Percentiles rank a stretch among this genome's conserved stretches.
These are phyloP conservation scores for Drosophila monieri DNA, from an alignment of 2,888 invertebrate genomes.

Conservation along the genomic window DNA sequence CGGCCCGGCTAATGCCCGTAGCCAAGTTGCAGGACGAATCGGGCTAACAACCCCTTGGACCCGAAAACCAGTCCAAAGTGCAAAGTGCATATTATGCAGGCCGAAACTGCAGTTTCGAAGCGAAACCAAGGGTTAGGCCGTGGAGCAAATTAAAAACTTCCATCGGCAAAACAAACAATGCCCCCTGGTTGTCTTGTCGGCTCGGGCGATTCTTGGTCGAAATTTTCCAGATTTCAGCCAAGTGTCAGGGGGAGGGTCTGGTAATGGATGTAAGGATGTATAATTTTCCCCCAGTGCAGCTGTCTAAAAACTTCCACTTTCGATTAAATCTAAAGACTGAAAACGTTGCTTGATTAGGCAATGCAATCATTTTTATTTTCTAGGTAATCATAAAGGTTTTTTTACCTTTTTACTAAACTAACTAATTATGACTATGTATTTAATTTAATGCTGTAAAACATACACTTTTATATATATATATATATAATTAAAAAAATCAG, in stretches of 20 bases:
- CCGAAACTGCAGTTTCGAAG: conserved; percentile 66
- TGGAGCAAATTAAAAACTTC: conserved; percentile 73
- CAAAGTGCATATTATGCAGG: conserved; percentile 76
- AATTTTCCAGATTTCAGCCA: conserved; percentile 59
- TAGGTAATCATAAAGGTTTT: no score
- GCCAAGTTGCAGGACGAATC: conserved; percentile 48
- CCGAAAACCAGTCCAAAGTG: conserved; percentile 49
- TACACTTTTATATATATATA: no score
- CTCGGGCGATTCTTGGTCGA: conserved; percentile 61
- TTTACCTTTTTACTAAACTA: no score
- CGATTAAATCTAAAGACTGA: not conserved
- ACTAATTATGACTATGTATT: no score
- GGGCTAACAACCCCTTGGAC: conserved; percentile 51
- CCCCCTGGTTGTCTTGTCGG: conserved; percentile 36
- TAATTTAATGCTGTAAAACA: no score
- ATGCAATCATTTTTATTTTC: no score
- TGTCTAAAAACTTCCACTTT: not conserved
- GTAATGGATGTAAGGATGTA: not conserved
- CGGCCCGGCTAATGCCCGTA: conserved; percentile 33
- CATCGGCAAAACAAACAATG: conserved; percentile 73
- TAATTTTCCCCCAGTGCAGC: not conserved
- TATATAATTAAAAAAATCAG: no score
- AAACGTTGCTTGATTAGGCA: not conserved
- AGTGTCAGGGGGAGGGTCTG: conserved; percentile 4
- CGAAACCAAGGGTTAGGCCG: conserved; percentile 15